phyloP scores from a whole-genome alignment of 2,797 vertebrate genomes.

The Epinephelus awoara region DNA sequence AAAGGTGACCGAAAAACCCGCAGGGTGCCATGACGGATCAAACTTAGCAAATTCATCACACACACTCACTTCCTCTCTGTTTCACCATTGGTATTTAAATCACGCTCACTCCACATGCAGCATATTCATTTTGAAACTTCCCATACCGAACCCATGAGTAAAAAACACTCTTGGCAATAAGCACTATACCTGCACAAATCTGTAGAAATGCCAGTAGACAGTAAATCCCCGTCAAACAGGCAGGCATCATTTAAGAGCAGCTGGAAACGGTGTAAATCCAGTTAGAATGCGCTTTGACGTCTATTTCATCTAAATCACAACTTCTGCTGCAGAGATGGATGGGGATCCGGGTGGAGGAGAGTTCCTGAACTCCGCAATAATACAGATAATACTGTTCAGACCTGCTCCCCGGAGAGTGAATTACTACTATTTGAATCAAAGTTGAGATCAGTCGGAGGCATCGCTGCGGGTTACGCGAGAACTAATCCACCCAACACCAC shows the following conservation, averaged over 20 bases:
- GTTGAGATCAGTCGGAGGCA: slow-evolving; percentile 68
- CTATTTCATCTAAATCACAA: slow-evolving; percentile 71
- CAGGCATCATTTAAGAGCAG: slow-evolving; percentile 80
- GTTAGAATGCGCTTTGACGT: slow-evolving; percentile 32
- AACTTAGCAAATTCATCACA: slow-evolving; percentile 30
- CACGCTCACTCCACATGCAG: not conserved
- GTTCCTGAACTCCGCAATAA: slow-evolving; percentile 51
- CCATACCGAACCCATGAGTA: not conserved
- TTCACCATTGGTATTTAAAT: too few species aligned
- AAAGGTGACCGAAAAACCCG: slow-evolving; percentile 40
- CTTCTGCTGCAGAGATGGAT: slow-evolving; percentile 51
- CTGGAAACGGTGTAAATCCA: slow-evolving; percentile 70
- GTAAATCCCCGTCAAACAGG: slow-evolving; percentile 73
- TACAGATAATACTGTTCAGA: slow-evolving; percentile 47
- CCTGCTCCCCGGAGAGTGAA: slow-evolving; percentile 30
- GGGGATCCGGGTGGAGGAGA: slow-evolving; percentile 45
- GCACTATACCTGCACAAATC: slow-evolving; percentile 81
- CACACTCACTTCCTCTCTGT: not conserved
- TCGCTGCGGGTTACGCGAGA: slow-evolving; percentile 52
- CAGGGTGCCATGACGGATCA: slow-evolving; percentile 14
- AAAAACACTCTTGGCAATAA: not conserved
- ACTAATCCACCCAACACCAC: slow-evolving; percentile 58
- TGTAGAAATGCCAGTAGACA: slow-evolving; percentile 79
- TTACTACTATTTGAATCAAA: slow-evolving; percentile 49
- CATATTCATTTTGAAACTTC: slow-evolving; percentile 8